phyloP scores from a whole-genome alignment of 2,888 invertebrate genomes.

The Pseudanteris insignis region DNA sequence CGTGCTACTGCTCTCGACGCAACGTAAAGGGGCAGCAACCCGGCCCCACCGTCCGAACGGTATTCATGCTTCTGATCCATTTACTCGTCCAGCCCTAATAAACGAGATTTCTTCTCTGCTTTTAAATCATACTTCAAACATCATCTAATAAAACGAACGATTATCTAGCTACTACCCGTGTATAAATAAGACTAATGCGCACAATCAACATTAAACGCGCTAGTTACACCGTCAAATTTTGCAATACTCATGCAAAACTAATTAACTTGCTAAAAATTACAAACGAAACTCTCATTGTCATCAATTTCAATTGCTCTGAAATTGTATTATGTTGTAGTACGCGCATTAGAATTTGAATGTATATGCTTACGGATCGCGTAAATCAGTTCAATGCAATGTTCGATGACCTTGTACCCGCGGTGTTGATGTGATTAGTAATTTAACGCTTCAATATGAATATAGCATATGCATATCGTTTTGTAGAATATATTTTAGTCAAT shows the following conservation, averaged over 20 bases:
- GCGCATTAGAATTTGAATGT: no score
- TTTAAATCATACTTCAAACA: slow-evolving; percentile 40
- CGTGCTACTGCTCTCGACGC: slow-evolving; percentile 35
- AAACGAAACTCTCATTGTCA: not conserved
- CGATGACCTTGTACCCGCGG: no score
- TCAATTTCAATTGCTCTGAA: not conserved
- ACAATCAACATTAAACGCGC: slow-evolving; percentile 8
- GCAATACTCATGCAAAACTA: slow-evolving; percentile 3
- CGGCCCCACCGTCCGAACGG: slow-evolving; percentile 18
- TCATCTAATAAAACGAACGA: slow-evolving; percentile 37
- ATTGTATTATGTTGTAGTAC: not conserved
- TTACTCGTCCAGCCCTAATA: slow-evolving; percentile 32
- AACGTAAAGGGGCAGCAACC: slow-evolving; percentile 15
- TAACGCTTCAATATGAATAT: no score
- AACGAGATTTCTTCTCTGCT: slow-evolving; percentile 32
- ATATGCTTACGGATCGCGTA: no score
- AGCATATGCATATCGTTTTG: no score
- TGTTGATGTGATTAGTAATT: no score
- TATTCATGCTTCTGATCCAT: slow-evolving; percentile 37
- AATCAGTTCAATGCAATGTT: no score
- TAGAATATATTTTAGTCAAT: no score
- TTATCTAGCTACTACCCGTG: slow-evolving; percentile 9
- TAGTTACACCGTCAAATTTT: not conserved
- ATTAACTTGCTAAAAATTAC: not conserved
- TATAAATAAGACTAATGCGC: slow-evolving; percentile 16